Evolutionary conservation across 2,113 vertebrate genomes (phyloP), one percentile per base, ranked within the genome.

Genomic region (Erinaceus europaeus): DNA sequence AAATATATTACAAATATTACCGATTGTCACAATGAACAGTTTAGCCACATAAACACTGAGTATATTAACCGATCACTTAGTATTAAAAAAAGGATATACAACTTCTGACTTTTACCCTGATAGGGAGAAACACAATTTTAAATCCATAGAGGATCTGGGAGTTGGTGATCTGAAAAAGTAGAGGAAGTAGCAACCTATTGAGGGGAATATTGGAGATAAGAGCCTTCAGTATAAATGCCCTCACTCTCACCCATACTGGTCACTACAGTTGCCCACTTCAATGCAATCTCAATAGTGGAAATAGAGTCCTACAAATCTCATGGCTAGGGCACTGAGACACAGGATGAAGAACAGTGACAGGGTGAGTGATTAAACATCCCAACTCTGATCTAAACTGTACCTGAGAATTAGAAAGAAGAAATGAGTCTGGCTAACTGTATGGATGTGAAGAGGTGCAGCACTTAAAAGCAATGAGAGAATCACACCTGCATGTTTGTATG

Each of bases 1-100:
- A 80, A 96, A 95, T 84, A 62, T 93, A 93, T 91, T 93, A 85
- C 62, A 88, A 93, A 42, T 95, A 89, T 85, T 91, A 72, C 32
- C 72, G 90, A 74, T 85, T 65, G 5, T 14, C 14, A 78, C 42
- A 73, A 23, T 52, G 83, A 90, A 91, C 21, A 42, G 46, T 75
- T 87, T 32, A 73, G 83, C 55, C 89, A 14, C n/a, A 14, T 20
- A 52, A 90, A 81, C 61, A 88, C 90, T 87, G 69, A 88, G 84
- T 17, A 77, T 48, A 94, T 0, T 74, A 84, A 88, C 27, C 88
- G 10, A n/a, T 76, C 68, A 38, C 44, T 72, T 21, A n/a, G 17
- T 50, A 71, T 55, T 48, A 44, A 88, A 88, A 32, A 85, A 72
- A 83, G 50, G 6, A 52, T 20, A 88, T 38, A 52, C 84, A 82